Conservation (phyloP, 2,797 vertebrate genomes). For the Gymnocypris eckloni region DNA sequence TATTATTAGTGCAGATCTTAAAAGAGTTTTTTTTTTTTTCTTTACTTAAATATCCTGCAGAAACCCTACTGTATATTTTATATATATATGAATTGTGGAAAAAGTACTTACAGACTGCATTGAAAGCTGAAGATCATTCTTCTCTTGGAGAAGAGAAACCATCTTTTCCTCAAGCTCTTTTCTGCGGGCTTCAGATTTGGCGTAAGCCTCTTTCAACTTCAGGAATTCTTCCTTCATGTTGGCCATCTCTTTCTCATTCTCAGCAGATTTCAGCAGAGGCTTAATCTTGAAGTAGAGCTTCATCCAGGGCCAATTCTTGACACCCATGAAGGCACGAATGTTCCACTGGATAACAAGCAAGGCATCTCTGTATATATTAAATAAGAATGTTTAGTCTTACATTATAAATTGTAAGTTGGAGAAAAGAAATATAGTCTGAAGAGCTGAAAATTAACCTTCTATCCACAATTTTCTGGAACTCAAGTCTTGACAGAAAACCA, state of each 20-base stretch:
- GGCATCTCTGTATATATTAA: not conserved
- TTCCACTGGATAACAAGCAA: not conserved
- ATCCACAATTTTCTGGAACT: constrained; percentile 85
- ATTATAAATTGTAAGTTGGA: not conserved
- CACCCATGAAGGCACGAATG: constrained; percentile 78
- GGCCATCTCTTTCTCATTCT: constrained; percentile 61
- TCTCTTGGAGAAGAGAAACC: constrained; percentile 21
- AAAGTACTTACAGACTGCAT: constrained; percentile 66
- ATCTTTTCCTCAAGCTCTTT: constrained; percentile 23
- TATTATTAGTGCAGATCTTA: too few relatives aligned
- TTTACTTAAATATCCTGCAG: too few relatives aligned
- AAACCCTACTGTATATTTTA: too few relatives aligned
- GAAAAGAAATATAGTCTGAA: not conserved
- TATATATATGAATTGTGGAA: not conserved
- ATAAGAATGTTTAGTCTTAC: not conserved
- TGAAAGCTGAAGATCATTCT: constrained; percentile 53
- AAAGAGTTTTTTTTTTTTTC: too few relatives aligned
- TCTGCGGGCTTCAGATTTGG: not conserved
- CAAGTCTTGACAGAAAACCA: constrained; percentile 81
- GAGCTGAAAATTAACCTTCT: constrained; percentile 72
- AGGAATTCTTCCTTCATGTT: constrained; percentile 1
- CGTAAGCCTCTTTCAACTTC: not conserved
- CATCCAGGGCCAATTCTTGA: constrained; percentile 84
- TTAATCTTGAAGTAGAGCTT: constrained; percentile 75
- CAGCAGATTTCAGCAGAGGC: constrained; percentile 78